Percentiles rank a stretch among this genome's conserved stretches.
Evolutionary conservation across 1,140 invertebrate species (phyloP).

Genomic region (Drosophila kanapiae): DNA sequence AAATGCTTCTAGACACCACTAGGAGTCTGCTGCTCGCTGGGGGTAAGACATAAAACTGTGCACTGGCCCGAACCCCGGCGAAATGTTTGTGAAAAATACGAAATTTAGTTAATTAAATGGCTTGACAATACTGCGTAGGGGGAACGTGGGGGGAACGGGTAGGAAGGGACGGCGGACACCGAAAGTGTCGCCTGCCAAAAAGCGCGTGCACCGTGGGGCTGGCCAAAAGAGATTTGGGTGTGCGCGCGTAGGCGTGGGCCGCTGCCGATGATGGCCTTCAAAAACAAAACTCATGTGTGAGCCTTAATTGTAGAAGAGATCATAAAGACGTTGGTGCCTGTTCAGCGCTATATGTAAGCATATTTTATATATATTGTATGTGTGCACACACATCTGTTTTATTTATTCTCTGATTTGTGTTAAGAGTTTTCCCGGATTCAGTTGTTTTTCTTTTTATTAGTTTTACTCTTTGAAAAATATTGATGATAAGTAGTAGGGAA

Average conservation of each 20-base stretch:
- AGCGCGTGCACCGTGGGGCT: conserved; percentile 63
- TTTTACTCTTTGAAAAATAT: conserved; percentile 28
- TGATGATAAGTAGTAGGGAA: conserved; percentile 13
- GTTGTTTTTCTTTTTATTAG: conserved; percentile 17
- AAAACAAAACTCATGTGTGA: conserved; percentile 63
- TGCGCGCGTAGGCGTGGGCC: conserved; percentile 51
- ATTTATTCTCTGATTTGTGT: conserved; percentile 60
- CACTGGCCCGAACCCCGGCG: not conserved
- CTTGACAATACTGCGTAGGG: not conserved
- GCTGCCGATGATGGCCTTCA: conserved; percentile 66
- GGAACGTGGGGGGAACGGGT: not conserved
- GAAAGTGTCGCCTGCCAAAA: conserved; percentile 78
- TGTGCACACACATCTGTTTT: conserved; percentile 51
- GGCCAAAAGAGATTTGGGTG: conserved; percentile 39
- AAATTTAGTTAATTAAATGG: conserved; percentile 66
- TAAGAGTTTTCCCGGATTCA: conserved; percentile 55
- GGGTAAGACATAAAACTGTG: conserved; percentile 36
- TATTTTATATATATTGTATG: conserved; percentile 22
- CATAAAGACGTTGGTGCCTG: conserved; percentile 44
- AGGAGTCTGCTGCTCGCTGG: conserved; percentile 27
- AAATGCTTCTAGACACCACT: conserved; percentile 34
- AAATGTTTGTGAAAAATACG: conserved; percentile 46
- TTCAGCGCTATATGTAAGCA: conserved; percentile 18
- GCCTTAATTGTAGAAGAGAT: conserved; percentile 72
- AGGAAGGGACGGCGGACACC: conserved; percentile 13